phyloP scores from a whole-genome alignment of 2,888 invertebrate genomes.

The Malthinus seriepunctatus region DNA sequence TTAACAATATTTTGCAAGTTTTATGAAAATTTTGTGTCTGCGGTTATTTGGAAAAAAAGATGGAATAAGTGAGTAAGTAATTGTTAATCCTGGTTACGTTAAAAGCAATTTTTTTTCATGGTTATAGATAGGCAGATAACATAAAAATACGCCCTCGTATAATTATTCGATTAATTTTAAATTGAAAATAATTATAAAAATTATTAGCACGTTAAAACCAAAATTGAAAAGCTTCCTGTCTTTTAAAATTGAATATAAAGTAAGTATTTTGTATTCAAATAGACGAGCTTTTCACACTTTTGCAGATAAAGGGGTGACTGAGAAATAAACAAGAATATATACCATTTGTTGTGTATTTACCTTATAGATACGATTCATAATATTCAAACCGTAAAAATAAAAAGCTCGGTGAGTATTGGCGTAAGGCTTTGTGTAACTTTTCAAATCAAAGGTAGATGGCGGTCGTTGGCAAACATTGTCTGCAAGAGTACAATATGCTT shows the following conservation, averaged over 20 bases:
- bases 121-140: no score
- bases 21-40: no score
- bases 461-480: conserved; percentile 40
- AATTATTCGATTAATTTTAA: background rate
- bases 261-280: background rate
- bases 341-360: background rate
- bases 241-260: background rate
- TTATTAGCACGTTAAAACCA: background rate
- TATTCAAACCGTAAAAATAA: conserved; percentile 26
- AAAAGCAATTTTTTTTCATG: no score
- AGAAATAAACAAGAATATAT: conserved; percentile 6
- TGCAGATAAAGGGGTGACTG: conserved; percentile 1
- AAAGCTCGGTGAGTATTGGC: conserved; percentile 24
- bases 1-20: no score
- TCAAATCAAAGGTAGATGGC: conserved; percentile 44
- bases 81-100: no score
- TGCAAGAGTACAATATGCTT: conserved; percentile 45
- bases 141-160: no score
- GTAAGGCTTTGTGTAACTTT: conserved; percentile 41
- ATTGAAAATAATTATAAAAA: background rate
- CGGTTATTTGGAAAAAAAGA: no score
- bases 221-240: background rate
- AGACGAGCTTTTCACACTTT: background rate
- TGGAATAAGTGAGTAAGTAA: no score
- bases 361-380: conserved; percentile 15